Conservation (phyloP, 2,113 vertebrate genomes). For the Pampusana beccarii region DNA sequence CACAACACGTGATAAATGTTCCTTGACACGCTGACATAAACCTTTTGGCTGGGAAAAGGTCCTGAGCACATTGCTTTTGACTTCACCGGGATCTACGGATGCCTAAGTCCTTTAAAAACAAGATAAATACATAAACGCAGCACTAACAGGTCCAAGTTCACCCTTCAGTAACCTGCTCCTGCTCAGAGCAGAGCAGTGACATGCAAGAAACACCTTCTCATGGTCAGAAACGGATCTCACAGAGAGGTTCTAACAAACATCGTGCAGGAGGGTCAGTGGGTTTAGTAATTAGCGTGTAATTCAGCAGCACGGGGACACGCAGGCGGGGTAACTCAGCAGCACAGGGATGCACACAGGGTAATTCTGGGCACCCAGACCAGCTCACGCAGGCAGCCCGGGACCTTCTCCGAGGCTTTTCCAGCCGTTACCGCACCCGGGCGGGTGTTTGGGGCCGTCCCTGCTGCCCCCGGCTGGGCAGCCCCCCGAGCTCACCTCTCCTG, state of each 20-base stretch:
- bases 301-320: background rate
- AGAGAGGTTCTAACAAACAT: background rate
- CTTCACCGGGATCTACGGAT: background rate
- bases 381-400: no score
- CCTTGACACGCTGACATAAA: background rate
- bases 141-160: background rate
- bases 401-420: no score
- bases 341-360: no score
- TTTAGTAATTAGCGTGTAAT: background rate
- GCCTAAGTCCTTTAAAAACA: background rate
- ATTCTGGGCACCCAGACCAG: no score
- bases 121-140: background rate
- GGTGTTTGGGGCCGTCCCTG: no score
- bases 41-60: no score
- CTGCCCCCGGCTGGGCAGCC: no score
- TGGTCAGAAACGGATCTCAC: accelerated
- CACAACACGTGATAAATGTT: accelerated
- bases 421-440: no score
- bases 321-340: no score
- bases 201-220: background rate
- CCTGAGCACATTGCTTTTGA: background rate
- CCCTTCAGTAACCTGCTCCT: background rate
- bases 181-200: background rate
- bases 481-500: no score
- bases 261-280: accelerated